Percentiles rank a stretch among this genome's conserved stretches.
Conservation (phyloP, 2,113 vertebrate species). For the Dicrurus megarhynchus region DNA sequence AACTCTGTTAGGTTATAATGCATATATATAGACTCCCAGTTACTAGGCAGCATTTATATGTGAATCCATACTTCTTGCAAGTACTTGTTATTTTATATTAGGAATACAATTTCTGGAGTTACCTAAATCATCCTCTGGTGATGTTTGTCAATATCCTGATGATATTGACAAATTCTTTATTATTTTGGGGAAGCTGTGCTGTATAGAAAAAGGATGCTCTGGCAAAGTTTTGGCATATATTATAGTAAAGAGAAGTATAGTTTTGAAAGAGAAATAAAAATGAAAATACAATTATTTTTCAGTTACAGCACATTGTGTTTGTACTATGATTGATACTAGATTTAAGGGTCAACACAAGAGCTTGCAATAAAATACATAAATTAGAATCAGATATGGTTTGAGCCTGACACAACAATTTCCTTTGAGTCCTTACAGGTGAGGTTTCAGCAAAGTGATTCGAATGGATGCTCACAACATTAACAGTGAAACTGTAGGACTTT, state of each 20-base stretch:
- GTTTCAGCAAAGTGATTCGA: not conserved
- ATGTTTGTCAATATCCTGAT: too few species aligned
- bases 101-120: not conserved
- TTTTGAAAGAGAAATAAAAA: not conserved
- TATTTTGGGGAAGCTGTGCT: not conserved
- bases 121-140: not conserved
- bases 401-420: not conserved
- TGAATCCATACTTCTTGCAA: not conserved
- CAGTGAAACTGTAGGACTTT: not conserved
- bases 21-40: not conserved
- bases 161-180: not conserved
- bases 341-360: not conserved
- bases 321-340: not conserved
- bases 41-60: not conserved
- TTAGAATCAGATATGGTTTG: not conserved
- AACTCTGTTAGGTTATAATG: not conserved
- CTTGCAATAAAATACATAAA: not conserved
- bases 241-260: not conserved
- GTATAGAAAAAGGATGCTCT: not conserved
- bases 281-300: not conserved
- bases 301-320: not conserved
- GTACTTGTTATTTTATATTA: not conserved
- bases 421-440: not conserved
- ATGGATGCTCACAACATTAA: not conserved
- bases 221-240: not conserved